Conservation (phyloP, 2,888 invertebrate genomes). For the Kuschelorhynchus macadamiae region DNA sequence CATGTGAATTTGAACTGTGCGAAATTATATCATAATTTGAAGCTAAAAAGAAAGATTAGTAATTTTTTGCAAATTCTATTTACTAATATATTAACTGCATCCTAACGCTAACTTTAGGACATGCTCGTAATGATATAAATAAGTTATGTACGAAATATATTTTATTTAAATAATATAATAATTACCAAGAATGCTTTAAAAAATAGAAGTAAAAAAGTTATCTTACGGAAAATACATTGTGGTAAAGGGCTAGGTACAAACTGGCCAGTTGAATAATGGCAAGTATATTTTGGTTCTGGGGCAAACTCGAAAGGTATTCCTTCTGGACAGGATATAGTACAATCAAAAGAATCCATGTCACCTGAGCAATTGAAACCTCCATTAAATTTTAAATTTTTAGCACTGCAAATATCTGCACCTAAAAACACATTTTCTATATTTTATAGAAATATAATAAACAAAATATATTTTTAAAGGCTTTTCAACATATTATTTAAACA, state of each 20-base stretch:
- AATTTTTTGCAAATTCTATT: too few relatives aligned
- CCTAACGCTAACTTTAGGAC: too few relatives aligned
- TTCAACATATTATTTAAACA: too few relatives aligned
- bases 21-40: slow-evolving; percentile 56
- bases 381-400: slow-evolving; percentile 79
- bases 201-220: too few relatives aligned
- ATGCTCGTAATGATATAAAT: too few relatives aligned
- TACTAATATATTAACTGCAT: too few relatives aligned
- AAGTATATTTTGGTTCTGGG: slow-evolving; percentile 76
- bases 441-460: slow-evolving; percentile 3
- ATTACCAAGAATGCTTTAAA: not conserved
- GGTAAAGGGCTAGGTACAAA: slow-evolving; percentile 81
- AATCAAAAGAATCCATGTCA: slow-evolving; percentile 74
- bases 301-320: slow-evolving; percentile 76
- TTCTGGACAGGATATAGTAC: slow-evolving; percentile 77
- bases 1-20: slow-evolving; percentile 39
- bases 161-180: too few relatives aligned
- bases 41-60: slow-evolving; percentile 53
- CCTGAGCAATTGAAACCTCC: slow-evolving; percentile 83
- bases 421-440: slow-evolving; percentile 46
- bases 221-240: slow-evolving; percentile 78
- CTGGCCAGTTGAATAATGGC: slow-evolving; percentile 76
- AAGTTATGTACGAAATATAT: too few relatives aligned
- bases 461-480: not conserved
- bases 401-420: slow-evolving; percentile 75